Conservation (phyloP, 1,140 invertebrate genomes). For the Panulirus ornatus region DNA sequence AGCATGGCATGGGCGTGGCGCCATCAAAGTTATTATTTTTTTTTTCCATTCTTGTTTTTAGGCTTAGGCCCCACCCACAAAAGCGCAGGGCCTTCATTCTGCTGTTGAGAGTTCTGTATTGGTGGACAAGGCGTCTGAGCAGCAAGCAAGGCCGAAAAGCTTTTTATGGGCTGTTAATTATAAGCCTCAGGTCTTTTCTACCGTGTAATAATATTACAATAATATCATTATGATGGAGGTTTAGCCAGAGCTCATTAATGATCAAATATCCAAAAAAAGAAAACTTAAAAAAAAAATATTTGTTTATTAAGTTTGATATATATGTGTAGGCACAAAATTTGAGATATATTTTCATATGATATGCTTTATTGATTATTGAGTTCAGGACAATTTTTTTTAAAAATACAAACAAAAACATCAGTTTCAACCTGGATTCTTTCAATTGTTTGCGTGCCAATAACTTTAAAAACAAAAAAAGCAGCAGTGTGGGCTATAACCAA, state of each 20-base stretch:
- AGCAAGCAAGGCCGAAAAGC: no score
- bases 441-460: slow-evolving; percentile 67
- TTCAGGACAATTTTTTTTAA: slow-evolving; percentile 70
- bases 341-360: slow-evolving; percentile 72
- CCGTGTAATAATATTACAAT: slow-evolving; percentile 70
- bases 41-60: slow-evolving; percentile 58
- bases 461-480: no score
- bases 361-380: slow-evolving; percentile 65
- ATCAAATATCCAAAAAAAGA: slow-evolving; percentile 69
- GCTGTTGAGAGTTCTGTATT: slow-evolving; percentile 11
- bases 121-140: slow-evolving; percentile 27
- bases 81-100: no score
- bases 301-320: slow-evolving; percentile 67
- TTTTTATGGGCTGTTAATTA: neutral
- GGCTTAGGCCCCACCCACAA: slow-evolving; percentile 32
- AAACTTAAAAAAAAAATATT: slow-evolving; percentile 57
- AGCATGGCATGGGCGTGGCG: slow-evolving; percentile 2
- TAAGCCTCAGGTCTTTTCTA: slow-evolving; percentile 65
- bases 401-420: no score
- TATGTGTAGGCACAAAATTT: slow-evolving; percentile 70
- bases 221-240: slow-evolving; percentile 71
- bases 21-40: no score
- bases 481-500: slow-evolving; percentile 64
- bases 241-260: slow-evolving; percentile 73
- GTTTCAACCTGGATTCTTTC: slow-evolving; percentile 53